phyloP scores from a whole-genome alignment of 2,113 vertebrate genomes.

The Rhinichthys klamathensis region DNA sequence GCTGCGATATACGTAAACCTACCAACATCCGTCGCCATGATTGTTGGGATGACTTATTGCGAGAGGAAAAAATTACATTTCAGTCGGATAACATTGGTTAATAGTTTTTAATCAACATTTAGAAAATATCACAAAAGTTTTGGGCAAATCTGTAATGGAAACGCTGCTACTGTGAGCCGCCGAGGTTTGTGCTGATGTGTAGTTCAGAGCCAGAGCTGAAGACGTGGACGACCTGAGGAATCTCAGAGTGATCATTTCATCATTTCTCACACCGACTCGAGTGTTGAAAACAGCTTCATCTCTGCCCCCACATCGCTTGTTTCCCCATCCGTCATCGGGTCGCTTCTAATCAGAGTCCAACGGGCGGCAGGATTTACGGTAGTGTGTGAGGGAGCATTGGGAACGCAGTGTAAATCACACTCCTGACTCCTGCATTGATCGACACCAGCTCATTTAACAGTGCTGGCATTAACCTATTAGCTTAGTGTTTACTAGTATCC shows the following conservation, averaged over 20 bases:
- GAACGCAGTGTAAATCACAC: slow-evolving; percentile 68
- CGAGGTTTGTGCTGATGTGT: too few relatives aligned
- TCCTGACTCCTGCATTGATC: slow-evolving; percentile 65
- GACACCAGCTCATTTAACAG: slow-evolving; percentile 70
- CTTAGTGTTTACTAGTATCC: slow-evolving; percentile 64
- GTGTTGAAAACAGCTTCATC: slow-evolving; percentile 60
- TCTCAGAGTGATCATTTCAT: slow-evolving; percentile 1
- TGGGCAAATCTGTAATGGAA: too few relatives aligned
- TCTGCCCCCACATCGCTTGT: slow-evolving; percentile 15
- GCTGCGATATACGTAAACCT: too few relatives aligned
- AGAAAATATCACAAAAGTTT: too few relatives aligned
- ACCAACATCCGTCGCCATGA: too few relatives aligned
- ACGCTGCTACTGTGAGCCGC: too few relatives aligned
- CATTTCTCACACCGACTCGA: background rate
- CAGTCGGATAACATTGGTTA: too few relatives aligned
- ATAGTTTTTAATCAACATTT: too few relatives aligned
- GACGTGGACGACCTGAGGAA: background rate
- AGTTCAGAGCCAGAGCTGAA: too few relatives aligned
- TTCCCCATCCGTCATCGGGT: slow-evolving; percentile 54
- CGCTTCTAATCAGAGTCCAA: slow-evolving; percentile 62
- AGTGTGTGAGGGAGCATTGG: slow-evolving; percentile 65
- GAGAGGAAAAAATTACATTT: too few relatives aligned
- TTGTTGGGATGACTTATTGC: too few relatives aligned
- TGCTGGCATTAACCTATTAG: slow-evolving; percentile 69
- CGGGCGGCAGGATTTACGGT: slow-evolving; percentile 67